These are phyloP conservation scores for Scrobipalpa costella DNA, from an alignment of 2,888 invertebrate genomes.

Conservation along the genomic window DNA sequence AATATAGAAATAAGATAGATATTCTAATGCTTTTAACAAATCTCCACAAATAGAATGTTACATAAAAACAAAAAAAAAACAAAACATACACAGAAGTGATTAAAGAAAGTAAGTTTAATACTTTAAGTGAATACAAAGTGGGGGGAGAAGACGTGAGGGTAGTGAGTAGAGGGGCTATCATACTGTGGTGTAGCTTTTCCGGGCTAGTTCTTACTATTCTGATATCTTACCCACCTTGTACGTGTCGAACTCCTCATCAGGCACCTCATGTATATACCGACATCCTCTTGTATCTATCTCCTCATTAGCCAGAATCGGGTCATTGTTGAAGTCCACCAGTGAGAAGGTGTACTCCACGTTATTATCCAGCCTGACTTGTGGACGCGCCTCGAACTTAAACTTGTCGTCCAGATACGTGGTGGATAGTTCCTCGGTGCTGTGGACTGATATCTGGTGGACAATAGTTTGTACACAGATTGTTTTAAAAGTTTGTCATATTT, in stretches of 20 bases:
- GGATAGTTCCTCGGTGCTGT: constrained; percentile 60
- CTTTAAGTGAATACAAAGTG: no score
- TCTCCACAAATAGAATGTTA: no score
- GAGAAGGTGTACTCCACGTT: constrained; percentile 51
- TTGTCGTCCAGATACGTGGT: constrained; percentile 52
- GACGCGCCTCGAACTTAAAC: constrained; percentile 46
- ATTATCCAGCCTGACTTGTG: constrained; percentile 34
- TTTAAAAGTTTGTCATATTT: neutral
- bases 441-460: constrained; percentile 52
- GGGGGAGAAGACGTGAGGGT: no score
- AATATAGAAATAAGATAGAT: no score
- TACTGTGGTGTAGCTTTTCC: no score
- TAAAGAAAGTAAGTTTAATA: no score
- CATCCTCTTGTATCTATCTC: constrained; percentile 77
- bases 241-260: constrained; percentile 44
- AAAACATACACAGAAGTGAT: no score
- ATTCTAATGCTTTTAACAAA: no score
- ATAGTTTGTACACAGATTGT: neutral
- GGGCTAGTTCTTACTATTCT: neutral
- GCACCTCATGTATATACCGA: constrained; percentile 79
- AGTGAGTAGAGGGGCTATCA: no score
- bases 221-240: constrained; percentile 47
- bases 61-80: no score
- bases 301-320: constrained; percentile 57
- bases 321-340: constrained; percentile 66